A percentile compares a stretch with the other conserved stretches of the same genome.
Conservation (phyloP, 2,113 vertebrate genomes). For the Oncorhynchus nerka region DNA sequence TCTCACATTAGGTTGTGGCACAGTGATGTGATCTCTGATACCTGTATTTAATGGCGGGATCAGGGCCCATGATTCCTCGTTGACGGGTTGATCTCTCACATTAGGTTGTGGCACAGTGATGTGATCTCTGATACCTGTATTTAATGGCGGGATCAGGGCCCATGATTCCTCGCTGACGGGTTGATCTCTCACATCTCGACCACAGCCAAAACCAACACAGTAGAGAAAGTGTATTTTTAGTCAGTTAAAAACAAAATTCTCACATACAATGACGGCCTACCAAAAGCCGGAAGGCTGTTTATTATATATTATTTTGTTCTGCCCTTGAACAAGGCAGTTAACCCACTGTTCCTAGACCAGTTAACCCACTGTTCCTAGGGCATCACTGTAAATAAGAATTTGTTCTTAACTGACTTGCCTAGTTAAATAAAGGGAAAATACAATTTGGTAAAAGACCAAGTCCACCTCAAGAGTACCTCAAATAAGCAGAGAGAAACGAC, state of each 20-base stretch:
- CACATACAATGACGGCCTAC: no score
- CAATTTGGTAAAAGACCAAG: no score
- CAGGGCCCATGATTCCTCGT: slow-evolving; percentile 3
- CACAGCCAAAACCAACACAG: neutral
- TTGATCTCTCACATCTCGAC: slow-evolving; percentile 11
- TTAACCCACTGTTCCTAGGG: no score
- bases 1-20: slow-evolving; percentile 10
- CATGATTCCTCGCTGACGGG: slow-evolving; percentile 1
- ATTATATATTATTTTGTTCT: neutral
- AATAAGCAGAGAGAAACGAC: no score
- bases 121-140: slow-evolving; percentile 8
- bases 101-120: slow-evolving; percentile 40
- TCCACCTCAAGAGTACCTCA: no score
- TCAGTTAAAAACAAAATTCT: no score
- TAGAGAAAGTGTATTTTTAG: neutral
- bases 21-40: slow-evolving; percentile 29
- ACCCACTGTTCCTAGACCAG: no score
- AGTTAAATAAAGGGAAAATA: no score
- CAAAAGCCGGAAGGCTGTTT: neutral
- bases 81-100: slow-evolving; percentile 18
- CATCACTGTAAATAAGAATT: no score
- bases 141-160: neutral
- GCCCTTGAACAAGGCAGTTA: no score
- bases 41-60: neutral
- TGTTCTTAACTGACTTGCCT: no score